A percentile compares a stretch with the other conserved stretches of the same genome.
phyloP scores from a whole-genome alignment of 2,888 invertebrate species.

The Lasioglossum figueresi region DNA sequence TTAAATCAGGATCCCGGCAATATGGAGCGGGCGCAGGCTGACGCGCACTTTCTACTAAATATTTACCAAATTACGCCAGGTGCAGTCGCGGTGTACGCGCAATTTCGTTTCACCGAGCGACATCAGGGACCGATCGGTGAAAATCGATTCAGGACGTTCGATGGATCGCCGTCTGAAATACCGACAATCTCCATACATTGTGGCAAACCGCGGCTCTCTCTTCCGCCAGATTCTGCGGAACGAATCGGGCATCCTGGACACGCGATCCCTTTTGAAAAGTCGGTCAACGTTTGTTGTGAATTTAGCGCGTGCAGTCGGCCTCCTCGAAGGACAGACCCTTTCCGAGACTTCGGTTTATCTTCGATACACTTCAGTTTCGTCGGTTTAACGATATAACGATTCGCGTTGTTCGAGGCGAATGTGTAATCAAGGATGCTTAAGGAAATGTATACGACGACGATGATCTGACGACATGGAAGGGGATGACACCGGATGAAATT shows the following conservation, averaged over 20 bases:
- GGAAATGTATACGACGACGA: background rate
- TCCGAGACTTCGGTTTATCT: slow-evolving; percentile 6
- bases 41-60: slow-evolving; percentile 27
- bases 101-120: slow-evolving; percentile 40
- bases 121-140: slow-evolving; percentile 18
- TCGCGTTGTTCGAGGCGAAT: background rate
- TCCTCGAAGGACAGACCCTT: slow-evolving; percentile 9
- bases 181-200: slow-evolving; percentile 49
- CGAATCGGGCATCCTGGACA: slow-evolving; percentile 51
- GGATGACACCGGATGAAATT: background rate
- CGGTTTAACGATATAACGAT: background rate
- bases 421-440: background rate
- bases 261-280: slow-evolving; percentile 50
- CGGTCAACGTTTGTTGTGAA: slow-evolving; percentile 40
- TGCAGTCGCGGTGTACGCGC: slow-evolving; percentile 28
- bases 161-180: slow-evolving; percentile 35
- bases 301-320: slow-evolving; percentile 20
- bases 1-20: background rate
- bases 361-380: background rate
- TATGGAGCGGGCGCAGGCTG: background rate
- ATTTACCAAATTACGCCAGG: slow-evolving; percentile 37
- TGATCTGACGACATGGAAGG: background rate
- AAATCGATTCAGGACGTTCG: slow-evolving; percentile 41
- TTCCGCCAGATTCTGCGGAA: slow-evolving; percentile 40
- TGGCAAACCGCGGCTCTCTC: slow-evolving; percentile 44